Evolutionary conservation across 2,113 vertebrate genomes (phyloP).

Genomic region (Platanista minor): DNA sequence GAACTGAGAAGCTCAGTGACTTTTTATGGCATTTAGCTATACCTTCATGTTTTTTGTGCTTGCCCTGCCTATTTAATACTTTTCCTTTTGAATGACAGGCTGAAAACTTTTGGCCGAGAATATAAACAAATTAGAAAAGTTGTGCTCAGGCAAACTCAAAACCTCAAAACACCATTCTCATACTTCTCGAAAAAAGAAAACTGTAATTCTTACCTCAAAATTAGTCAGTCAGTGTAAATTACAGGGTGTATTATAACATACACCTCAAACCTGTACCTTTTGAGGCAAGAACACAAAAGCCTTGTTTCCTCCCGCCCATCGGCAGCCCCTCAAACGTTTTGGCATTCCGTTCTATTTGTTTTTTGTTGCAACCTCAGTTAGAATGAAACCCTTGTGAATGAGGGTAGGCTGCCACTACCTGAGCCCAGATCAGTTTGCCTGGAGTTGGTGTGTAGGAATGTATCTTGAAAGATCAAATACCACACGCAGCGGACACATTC

Average conservation of each 20-base stretch:
- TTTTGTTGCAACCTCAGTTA: constrained; percentile 41
- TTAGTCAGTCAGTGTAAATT: neutral
- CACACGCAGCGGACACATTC: neutral
- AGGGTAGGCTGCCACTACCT: neutral
- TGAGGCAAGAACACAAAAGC: neutral
- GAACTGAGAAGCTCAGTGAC: neutral
- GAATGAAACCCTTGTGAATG: neutral
- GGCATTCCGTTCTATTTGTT: neutral
- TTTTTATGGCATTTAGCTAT: neutral
- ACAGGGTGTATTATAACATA: constrained; percentile 40
- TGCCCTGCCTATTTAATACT: neutral
- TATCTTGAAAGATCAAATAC: constrained; percentile 2
- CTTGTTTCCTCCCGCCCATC: neutral
- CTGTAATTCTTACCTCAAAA: neutral
- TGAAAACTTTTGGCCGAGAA: constrained; percentile 9
- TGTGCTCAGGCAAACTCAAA: neutral
- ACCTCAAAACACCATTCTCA: neutral
- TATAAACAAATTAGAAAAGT: neutral
- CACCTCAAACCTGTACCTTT: neutral
- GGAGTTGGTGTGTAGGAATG: neutral
- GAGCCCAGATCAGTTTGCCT: neutral
- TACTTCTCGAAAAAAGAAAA: constrained; percentile 8
- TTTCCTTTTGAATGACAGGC: neutral
- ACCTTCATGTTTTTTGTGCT: neutral
- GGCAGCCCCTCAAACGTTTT: neutral